These are phyloP conservation scores for Sinopyrophorus schimmeli DNA, from an alignment of 2,888 invertebrate genomes.

Conservation along the genomic window DNA sequence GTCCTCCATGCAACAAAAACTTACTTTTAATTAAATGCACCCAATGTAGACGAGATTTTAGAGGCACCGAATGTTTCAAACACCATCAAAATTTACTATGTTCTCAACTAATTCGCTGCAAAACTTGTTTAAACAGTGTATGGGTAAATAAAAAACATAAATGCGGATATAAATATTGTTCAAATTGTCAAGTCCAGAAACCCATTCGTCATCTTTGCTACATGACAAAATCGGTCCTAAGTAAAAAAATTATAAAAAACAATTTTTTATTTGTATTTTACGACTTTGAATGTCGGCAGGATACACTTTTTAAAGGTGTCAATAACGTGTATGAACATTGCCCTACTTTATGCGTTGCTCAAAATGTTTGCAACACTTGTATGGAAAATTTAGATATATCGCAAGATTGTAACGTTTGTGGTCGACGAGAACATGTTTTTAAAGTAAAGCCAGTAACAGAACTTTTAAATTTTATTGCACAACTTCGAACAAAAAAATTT, in stretches of 20 bases:
- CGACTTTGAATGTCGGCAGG: conserved; percentile 11
- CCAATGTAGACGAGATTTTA: conserved; percentile 16
- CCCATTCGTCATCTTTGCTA: conserved; percentile 21
- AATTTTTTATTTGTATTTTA: conserved; percentile 2
- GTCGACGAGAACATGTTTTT: background rate
- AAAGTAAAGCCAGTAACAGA: background rate
- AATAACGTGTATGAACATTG: background rate
- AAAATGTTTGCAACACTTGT: background rate
- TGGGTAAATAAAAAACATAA: background rate
- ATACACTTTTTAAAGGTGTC: background rate
- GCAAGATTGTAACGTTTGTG: background rate
- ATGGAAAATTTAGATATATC: background rate
- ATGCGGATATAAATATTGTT: background rate
- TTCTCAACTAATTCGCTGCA: conserved; percentile 1
- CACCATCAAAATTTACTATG: conserved; percentile 8
- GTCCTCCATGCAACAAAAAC: conserved; percentile 8
- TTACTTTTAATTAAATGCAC: conserved; percentile 5
- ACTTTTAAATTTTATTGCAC: background rate
- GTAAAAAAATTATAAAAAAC: too few species aligned
- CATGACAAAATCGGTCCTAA: too few species aligned
- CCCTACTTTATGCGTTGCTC: conserved; percentile 1
- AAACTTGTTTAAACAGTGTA: conserved; percentile 6
- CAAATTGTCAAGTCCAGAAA: background rate
- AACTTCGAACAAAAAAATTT: conserved; percentile 3
- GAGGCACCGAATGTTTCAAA: conserved; percentile 10